Evolutionary conservation across 1,140 invertebrate species (phyloP).

Genomic region (Radopholus similis): DNA sequence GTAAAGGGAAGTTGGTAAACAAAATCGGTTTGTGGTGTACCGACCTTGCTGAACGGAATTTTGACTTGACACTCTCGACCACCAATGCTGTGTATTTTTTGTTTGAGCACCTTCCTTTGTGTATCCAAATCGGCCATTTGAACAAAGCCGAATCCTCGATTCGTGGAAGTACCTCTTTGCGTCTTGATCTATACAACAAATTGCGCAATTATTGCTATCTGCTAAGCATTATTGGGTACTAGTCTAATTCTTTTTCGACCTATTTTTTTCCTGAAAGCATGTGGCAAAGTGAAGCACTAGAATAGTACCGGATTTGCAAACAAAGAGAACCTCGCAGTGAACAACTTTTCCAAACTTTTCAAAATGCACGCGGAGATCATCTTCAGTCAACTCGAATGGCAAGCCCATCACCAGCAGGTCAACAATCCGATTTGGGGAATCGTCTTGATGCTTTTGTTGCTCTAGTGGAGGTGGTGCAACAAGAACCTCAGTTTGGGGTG

Average conservation of each 20-base stretch:
- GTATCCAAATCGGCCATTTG: constrained; percentile 63
- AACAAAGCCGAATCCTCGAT: constrained; percentile 65
- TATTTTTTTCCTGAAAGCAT: neutral
- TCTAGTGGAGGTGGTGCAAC: neutral
- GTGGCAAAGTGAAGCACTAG: neutral
- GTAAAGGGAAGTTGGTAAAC: neutral
- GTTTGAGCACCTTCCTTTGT: constrained; percentile 51
- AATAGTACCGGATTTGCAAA: neutral
- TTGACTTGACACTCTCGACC: constrained; percentile 40
- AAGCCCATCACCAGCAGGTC: constrained; percentile 58
- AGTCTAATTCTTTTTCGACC: neutral
- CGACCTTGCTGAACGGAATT: constrained; percentile 25
- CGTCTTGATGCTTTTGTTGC: neutral
- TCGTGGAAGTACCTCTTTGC: constrained; percentile 62
- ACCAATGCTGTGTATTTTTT: constrained; percentile 35
- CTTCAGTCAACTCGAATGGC: constrained; percentile 64
- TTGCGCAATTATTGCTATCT: neutral
- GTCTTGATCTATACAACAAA: constrained; percentile 5
- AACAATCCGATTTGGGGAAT: constrained; percentile 1
- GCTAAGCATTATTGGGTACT: no score
- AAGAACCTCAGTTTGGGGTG: neutral
- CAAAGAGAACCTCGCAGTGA: constrained; percentile 62
- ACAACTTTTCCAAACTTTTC: constrained; percentile 64
- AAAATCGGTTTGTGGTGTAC: neutral
- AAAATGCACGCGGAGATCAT: constrained; percentile 64